These are phyloP conservation scores for Oenanthe oenanthe DNA, from an alignment of 2,113 vertebrate species.

Conservation along the genomic window DNA sequence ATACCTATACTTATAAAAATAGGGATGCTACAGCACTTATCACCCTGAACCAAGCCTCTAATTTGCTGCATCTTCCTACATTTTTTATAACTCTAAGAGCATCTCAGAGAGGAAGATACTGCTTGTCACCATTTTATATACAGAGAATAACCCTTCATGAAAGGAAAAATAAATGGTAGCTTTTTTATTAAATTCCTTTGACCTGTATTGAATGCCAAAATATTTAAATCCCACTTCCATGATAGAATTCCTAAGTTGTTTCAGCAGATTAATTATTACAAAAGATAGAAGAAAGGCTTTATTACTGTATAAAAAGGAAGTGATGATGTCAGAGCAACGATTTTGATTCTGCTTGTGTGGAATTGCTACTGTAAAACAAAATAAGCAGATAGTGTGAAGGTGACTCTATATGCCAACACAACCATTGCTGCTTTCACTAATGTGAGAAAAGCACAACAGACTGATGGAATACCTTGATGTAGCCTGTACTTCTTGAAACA, in stretches of 20 bases:
- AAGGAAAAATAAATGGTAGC: not conserved
- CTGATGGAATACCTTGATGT: not conserved
- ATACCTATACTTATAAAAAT: not conserved
- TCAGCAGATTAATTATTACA: not conserved
- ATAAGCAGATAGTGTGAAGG: not conserved
- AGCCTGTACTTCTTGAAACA: not conserved
- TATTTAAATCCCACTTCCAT: not conserved
- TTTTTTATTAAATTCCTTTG: not conserved
- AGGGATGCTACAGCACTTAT: not conserved
- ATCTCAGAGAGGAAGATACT: not conserved
- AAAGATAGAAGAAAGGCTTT: rapidly evolving
- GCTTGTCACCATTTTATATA: not conserved
- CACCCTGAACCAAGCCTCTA: not conserved
- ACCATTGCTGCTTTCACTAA: not conserved
- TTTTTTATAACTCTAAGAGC: not conserved
- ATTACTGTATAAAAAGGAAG: not conserved
- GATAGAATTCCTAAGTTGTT: not conserved
- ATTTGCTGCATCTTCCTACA: not conserved
- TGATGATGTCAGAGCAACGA: not conserved
- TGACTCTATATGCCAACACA: not conserved
- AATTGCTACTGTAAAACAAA: not conserved
- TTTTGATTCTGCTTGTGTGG: not conserved
- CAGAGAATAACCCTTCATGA: not conserved
- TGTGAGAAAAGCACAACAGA: not conserved
- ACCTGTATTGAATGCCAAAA: not conserved